Evolutionary conservation across 2,797 vertebrate genomes (phyloP).

Genomic region (Squalus acanthias): DNA sequence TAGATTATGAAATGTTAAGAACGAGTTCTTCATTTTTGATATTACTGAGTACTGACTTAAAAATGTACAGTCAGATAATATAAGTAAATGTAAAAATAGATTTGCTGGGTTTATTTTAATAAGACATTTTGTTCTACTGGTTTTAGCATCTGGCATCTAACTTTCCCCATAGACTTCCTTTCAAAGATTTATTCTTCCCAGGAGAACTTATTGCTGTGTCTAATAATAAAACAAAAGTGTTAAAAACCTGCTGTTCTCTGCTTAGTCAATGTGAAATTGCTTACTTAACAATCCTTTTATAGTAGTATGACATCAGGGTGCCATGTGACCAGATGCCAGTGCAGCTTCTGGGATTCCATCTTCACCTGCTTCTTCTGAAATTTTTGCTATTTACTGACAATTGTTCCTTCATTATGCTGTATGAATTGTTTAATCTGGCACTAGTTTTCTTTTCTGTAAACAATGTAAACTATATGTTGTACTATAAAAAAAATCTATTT

Average conservation of each 20-base stretch:
- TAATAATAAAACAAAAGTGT: conserved; percentile 36
- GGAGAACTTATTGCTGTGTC: conserved; percentile 10
- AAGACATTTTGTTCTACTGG: background rate
- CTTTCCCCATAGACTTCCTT: conserved; percentile 1
- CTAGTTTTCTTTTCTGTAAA: background rate
- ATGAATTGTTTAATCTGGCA: background rate
- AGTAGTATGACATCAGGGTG: background rate
- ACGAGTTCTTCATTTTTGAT: background rate
- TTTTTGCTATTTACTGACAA: background rate
- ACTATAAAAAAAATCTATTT: background rate
- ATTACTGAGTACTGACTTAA: background rate
- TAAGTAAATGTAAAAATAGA: background rate
- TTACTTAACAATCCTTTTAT: conserved; percentile 25
- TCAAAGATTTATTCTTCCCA: conserved; percentile 21
- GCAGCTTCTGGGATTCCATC: background rate
- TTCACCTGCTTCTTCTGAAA: background rate
- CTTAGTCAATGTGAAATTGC: background rate
- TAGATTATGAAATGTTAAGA: background rate
- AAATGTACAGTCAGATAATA: too few species aligned
- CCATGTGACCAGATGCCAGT: background rate
- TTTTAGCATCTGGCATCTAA: background rate
- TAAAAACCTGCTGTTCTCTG: conserved; percentile 26
- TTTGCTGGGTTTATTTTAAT: background rate
- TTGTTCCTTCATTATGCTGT: background rate
- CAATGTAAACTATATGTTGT: background rate